A percentile compares a stretch with the other conserved stretches of the same genome.
phyloP scores from a whole-genome alignment of 2,113 vertebrate genomes.

The Ranitomeya imitator region DNA sequence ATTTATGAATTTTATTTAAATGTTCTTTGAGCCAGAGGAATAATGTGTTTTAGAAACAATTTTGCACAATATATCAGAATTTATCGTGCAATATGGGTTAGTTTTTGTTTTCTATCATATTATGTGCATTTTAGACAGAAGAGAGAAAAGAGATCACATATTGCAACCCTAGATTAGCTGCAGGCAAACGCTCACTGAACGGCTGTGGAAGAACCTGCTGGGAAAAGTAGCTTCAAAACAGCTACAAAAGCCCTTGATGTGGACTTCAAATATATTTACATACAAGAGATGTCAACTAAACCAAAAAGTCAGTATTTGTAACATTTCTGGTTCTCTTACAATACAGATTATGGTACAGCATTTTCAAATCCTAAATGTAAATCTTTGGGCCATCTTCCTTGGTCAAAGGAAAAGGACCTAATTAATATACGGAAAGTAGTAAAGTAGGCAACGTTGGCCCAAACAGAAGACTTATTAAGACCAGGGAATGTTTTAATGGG shows the following conservation, averaged over 20 bases:
- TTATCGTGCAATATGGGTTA: not conserved
- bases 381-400: not conserved
- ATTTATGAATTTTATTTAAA: not conserved
- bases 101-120: not conserved
- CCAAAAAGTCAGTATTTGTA: not conserved
- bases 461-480: not conserved
- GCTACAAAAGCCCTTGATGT: not conserved
- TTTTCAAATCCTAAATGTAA: not conserved
- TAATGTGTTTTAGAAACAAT: not conserved
- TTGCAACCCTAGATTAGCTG: not conserved
- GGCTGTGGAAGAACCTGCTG: not conserved
- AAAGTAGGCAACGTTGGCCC: not conserved
- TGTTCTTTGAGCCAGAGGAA: not conserved
- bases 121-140: not conserved
- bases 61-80: not conserved
- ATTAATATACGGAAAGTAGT: not conserved
- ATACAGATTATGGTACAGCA: not conserved
- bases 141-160: slow-evolving; percentile 9
- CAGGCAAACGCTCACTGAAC: not conserved
- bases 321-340: not conserved
- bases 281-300: not conserved
- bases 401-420: not conserved
- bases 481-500: not conserved
- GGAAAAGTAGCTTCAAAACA: slow-evolving; percentile 7
- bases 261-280: slow-evolving; percentile 18